A percentile compares a stretch with the other conserved stretches of the same genome.
These are phyloP conservation scores for Calypte anna DNA, from an alignment of 2,113 vertebrate species.

Conservation along the genomic window DNA sequence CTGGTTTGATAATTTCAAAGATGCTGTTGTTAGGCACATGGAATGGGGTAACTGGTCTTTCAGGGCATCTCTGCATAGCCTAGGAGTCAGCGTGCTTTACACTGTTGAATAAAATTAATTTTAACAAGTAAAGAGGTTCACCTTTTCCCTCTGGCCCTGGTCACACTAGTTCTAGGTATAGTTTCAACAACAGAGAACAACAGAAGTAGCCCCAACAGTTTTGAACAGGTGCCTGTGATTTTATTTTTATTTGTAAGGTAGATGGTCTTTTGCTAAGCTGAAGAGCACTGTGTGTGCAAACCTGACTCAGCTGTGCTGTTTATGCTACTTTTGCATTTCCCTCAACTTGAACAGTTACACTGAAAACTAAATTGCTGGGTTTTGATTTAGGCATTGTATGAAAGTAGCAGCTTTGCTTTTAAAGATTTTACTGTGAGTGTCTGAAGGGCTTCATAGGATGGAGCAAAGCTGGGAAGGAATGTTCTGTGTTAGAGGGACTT, in stretches of 20 bases:
- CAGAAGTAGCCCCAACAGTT: not conserved
- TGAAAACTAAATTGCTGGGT: constrained; percentile 10
- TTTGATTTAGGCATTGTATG: not conserved
- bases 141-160: not conserved
- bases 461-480: not conserved
- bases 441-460: not conserved
- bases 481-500: not conserved
- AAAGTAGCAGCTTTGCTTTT: constrained; percentile 28
- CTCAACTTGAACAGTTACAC: not conserved
- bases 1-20: not conserved
- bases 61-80: not conserved
- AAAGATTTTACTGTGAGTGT: not conserved
- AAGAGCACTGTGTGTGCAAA: not conserved
- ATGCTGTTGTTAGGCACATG: rapidly evolving
- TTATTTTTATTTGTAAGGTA: not conserved
- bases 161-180: not conserved
- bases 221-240: not conserved
- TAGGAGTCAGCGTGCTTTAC: not conserved
- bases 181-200: not conserved
- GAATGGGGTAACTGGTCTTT: not conserved
- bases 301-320: not conserved
- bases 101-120: not conserved
- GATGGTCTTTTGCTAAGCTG: constrained; percentile 1
- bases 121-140: not conserved
- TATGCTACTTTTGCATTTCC: not conserved